phyloP scores from a whole-genome alignment of 2,113 vertebrate genomes.

The Hyaena hyaena region DNA sequence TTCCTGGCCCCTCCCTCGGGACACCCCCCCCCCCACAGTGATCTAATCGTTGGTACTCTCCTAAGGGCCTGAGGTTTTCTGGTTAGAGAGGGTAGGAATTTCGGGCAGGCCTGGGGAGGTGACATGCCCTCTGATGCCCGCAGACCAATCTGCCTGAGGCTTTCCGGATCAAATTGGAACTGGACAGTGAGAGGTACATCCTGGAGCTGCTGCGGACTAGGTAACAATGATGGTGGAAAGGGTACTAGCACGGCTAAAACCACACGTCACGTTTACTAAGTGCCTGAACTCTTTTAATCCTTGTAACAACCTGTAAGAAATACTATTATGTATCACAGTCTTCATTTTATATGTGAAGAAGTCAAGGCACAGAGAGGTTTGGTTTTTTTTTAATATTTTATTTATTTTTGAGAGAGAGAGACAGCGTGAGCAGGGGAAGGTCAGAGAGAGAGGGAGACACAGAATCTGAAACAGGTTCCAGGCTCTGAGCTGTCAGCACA shows the following conservation, averaged over 20 bases:
- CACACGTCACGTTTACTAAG: background rate
- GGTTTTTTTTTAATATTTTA: no score
- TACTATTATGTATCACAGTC: background rate
- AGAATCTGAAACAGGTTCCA: no score
- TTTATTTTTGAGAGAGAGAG: no score
- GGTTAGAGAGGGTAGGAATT: background rate
- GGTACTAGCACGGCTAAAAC: background rate
- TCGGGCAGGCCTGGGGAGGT: background rate
- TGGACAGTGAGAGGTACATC: slow-evolving; percentile 85
- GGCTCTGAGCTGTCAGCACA: no score
- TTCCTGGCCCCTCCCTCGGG: slow-evolving; percentile 76
- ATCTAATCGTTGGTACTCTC: slow-evolving; percentile 57
- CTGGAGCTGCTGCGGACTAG: slow-evolving; percentile 92
- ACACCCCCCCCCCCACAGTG: slow-evolving; percentile 54
- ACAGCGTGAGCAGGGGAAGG: no score
- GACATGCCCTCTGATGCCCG: slow-evolving; percentile 48
- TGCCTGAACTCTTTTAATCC: background rate
- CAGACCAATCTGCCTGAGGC: slow-evolving; percentile 23
- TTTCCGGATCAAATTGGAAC: slow-evolving; percentile 87
- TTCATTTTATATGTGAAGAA: background rate
- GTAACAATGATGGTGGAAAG: slow-evolving; percentile 80
- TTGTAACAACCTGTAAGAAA: background rate
- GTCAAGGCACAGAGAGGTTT: slow-evolving; percentile 13
- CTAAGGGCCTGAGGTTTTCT: slow-evolving; percentile 54
- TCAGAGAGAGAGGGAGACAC: no score